A percentile compares a stretch with the other conserved stretches of the same genome.
Evolutionary conservation across 2,113 vertebrate genomes (phyloP).

Genomic region (Barbus barbus): DNA sequence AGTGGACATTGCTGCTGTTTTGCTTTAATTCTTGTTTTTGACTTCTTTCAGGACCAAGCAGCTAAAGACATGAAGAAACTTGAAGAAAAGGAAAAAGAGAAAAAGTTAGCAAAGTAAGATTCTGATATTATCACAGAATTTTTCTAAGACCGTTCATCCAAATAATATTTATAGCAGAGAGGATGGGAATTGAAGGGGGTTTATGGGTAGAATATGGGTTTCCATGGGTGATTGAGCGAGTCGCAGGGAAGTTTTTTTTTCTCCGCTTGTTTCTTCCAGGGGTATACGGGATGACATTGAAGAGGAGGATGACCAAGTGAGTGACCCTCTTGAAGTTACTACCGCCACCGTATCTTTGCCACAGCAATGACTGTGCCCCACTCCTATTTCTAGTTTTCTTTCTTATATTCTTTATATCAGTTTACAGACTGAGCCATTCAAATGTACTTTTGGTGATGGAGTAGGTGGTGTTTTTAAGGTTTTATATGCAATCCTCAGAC

Average conservation of each 20-base stretch:
- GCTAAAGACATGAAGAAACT: slow-evolving; percentile 96
- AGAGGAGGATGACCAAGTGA: slow-evolving; percentile 99
- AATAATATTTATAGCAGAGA: slow-evolving; percentile 44
- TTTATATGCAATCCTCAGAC: not conserved
- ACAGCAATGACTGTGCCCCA: slow-evolving; percentile 38
- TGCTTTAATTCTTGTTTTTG: not conserved
- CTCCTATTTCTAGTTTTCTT: not conserved
- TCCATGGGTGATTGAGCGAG: slow-evolving; percentile 92
- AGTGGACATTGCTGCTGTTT: not conserved
- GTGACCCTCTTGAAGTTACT: slow-evolving; percentile 89
- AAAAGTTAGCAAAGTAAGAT: slow-evolving; percentile 92
- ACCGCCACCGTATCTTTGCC: slow-evolving; percentile 54
- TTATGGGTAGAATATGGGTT: slow-evolving; percentile 65
- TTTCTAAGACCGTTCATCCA: not conserved
- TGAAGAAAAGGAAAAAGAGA: slow-evolving; percentile 96
- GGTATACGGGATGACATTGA: slow-evolving; percentile 99
- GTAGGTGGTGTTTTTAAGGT: not conserved
- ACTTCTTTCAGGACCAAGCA: slow-evolving; percentile 85
- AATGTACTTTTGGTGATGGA: not conserved
- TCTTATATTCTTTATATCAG: not conserved
- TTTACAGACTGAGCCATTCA: not conserved
- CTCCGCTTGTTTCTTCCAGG: slow-evolving; percentile 99
- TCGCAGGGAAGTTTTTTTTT: slow-evolving; percentile 99
- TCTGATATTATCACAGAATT: not conserved
- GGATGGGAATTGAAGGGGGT: slow-evolving; percentile 14